Evolutionary conservation across 2,113 vertebrate species (phyloP).

Genomic region (Saccopteryx bilineata): DNA sequence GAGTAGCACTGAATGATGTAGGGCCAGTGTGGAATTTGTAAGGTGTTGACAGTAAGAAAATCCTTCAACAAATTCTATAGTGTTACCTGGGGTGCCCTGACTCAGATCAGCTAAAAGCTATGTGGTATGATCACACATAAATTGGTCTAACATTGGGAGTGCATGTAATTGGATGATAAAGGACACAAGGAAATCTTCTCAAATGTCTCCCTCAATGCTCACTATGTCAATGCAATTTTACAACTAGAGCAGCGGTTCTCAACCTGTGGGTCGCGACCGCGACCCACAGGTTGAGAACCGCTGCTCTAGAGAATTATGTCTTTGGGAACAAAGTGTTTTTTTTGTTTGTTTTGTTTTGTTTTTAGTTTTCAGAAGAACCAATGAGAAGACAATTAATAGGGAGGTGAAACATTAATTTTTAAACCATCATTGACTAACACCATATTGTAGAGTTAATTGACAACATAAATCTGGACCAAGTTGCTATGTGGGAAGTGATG

Average conservation of each 20-base stretch:
- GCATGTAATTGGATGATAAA: not conserved
- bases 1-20: not conserved
- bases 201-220: not conserved
- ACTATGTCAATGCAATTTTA: slow-evolving; percentile 1
- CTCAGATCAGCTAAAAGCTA: not conserved
- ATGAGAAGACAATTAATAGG: not conserved
- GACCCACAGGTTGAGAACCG: too few relatives aligned
- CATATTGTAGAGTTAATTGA: not conserved
- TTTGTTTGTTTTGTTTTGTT: too few relatives aligned
- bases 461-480: not conserved
- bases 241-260: too few relatives aligned
- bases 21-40: not conserved
- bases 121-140: not conserved
- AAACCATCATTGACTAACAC: not conserved
- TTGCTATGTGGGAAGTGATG: not conserved
- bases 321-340: not conserved
- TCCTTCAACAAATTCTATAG: not conserved
- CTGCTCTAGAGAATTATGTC: not conserved
- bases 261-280: too few relatives aligned
- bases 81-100: not conserved
- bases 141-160: not conserved
- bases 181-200: not conserved
- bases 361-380: not conserved
- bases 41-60: not conserved
- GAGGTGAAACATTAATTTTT: not conserved